These are phyloP conservation scores for Neostethus bicornis DNA, from an alignment of 2,797 vertebrate genomes.

Conservation along the genomic window DNA sequence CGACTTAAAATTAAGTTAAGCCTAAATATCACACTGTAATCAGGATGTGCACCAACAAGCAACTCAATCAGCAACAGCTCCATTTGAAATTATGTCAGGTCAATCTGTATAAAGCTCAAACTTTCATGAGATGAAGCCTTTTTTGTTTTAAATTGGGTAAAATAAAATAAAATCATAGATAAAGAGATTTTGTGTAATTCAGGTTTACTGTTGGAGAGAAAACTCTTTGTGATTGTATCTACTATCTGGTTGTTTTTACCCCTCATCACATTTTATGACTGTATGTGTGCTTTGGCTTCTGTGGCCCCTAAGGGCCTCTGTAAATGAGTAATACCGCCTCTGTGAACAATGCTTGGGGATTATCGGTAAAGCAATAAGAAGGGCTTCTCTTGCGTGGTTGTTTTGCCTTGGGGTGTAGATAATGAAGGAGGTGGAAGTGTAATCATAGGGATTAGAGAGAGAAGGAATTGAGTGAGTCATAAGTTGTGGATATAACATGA, in stretches of 20 bases:
- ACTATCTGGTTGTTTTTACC: constrained; percentile 1
- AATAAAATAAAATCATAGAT: too few relatives aligned
- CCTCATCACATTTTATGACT: constrained; percentile 22
- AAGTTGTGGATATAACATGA: not conserved
- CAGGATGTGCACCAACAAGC: constrained; percentile 15
- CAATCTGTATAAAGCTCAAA: not conserved
- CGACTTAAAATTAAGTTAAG: too few relatives aligned
- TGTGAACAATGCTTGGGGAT: not conserved
- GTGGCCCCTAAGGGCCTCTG: not conserved
- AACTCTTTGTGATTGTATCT: not conserved
- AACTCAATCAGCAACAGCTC: constrained; percentile 15
- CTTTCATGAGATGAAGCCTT: not conserved
- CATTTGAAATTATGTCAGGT: constrained; percentile 11
- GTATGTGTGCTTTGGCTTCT: constrained; percentile 12
- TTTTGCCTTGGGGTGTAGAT: constrained; percentile 12
- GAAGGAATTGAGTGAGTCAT: not conserved
- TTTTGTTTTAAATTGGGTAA: too few relatives aligned
- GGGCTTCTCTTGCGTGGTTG: not conserved
- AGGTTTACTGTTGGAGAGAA: not conserved
- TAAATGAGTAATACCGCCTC: not conserved
- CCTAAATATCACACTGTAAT: not conserved
- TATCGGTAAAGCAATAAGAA: not conserved
- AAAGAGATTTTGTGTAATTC: not conserved
- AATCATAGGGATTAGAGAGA: not conserved
- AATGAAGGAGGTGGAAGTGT: not conserved